phyloP scores from a whole-genome alignment of 2,113 vertebrate species.

The Rhabdornis inornatus region DNA sequence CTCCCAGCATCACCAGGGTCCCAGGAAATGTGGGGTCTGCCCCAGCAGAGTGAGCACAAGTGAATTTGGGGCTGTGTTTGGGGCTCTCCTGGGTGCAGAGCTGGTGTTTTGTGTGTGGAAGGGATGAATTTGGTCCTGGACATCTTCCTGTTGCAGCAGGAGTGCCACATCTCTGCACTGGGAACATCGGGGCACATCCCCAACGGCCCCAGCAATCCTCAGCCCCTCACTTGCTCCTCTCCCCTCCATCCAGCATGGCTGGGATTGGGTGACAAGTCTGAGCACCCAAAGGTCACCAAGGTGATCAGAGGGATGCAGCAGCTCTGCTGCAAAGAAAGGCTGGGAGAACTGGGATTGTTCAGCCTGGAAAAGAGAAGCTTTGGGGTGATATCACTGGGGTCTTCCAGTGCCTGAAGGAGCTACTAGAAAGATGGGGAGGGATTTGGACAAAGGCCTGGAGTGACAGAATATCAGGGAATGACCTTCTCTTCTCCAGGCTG shows the following conservation, averaged over 20 bases:
- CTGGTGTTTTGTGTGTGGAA: fast-evolving
- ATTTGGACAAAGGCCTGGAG: neutral
- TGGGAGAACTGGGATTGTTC: neutral
- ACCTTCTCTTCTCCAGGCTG: neutral
- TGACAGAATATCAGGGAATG: neutral
- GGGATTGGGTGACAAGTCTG: neutral
- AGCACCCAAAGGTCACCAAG: neutral
- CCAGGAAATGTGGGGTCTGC: neutral
- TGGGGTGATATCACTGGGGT: too few species aligned
- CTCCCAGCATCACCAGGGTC: fast-evolving
- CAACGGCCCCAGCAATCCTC: neutral
- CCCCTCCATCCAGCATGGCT: fast-evolving
- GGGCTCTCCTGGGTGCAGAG: neutral
- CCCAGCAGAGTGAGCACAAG: fast-evolving
- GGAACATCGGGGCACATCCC: neutral
- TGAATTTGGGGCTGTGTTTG: neutral
- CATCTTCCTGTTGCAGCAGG: neutral
- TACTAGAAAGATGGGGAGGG: neutral
- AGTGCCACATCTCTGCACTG: neutral
- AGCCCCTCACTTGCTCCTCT: neutral
- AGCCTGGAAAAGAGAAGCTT: neutral
- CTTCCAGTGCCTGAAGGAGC: neutral
- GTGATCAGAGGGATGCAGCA: neutral
- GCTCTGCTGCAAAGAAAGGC: neutral
- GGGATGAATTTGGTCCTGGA: neutral